phyloP scores from a whole-genome alignment of 2,888 invertebrate genomes.

The Chymomyza caudatula region DNA sequence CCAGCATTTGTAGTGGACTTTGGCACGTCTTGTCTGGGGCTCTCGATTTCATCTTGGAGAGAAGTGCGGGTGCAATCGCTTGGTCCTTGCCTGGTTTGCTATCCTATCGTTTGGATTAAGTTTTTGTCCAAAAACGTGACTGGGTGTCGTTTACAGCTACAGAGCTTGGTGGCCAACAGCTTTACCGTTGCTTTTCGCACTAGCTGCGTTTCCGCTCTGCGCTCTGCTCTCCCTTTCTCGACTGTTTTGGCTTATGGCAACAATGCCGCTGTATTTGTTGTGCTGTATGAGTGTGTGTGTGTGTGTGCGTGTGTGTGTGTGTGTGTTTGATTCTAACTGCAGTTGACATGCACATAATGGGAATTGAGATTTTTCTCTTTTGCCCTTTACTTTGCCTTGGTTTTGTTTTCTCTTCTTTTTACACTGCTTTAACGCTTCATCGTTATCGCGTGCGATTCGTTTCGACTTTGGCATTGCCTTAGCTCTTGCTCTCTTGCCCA shows the following conservation, averaged over 20 bases:
- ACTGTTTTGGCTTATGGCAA: constrained; percentile 44
- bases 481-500: constrained; percentile 54
- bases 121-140: constrained; percentile 69
- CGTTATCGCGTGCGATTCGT: constrained; percentile 8
- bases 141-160: constrained; percentile 72
- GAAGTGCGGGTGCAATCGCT: background rate
- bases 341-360: constrained; percentile 73
- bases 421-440: background rate
- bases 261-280: constrained; percentile 23
- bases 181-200: background rate
- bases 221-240: background rate
- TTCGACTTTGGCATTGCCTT: constrained; percentile 51
- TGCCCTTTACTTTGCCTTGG: constrained; percentile 26
- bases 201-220: background rate
- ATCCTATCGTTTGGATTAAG: constrained; percentile 58
- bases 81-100: constrained; percentile 10
- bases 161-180: constrained; percentile 28
- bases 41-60: constrained; percentile 64
- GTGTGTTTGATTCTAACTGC: constrained; percentile 64
- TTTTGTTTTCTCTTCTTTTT: background rate
- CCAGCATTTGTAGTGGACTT: constrained; percentile 45
- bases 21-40: constrained; percentile 63
- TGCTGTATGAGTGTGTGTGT: background rate
- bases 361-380: constrained; percentile 65
- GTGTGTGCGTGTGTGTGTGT: constrained; percentile 5